A percentile compares a stretch with the other conserved stretches of the same genome.
Conservation (phyloP, 1,140 invertebrate genomes). For the Drosophila neocordata region DNA sequence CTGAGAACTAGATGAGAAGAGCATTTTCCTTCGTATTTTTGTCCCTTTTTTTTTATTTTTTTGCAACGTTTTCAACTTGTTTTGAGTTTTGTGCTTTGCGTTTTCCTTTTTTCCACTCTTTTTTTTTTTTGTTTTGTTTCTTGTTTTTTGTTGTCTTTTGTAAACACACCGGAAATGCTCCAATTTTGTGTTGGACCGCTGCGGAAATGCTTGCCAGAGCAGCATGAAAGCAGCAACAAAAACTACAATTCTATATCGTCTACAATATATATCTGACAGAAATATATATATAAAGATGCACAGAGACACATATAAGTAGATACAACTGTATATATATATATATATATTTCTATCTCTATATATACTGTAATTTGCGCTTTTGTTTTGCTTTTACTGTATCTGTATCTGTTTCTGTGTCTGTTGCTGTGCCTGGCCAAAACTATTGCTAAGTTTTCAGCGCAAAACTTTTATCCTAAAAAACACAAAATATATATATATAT, state of each 20-base stretch:
- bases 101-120: conserved; percentile 46
- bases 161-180: conserved; percentile 74
- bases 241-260: conserved; percentile 21
- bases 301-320: conserved; percentile 20
- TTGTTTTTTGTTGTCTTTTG: conserved; percentile 44
- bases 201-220: conserved; percentile 64
- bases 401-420: not conserved
- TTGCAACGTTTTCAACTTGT: conserved; percentile 12
- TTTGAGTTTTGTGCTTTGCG: conserved; percentile 26
- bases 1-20: conserved; percentile 49
- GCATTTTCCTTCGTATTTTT: not conserved
- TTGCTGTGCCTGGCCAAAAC: conserved; percentile 47
- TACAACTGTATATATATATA: not conserved
- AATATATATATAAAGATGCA: conserved; percentile 3
- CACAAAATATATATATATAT: conserved; percentile 29
- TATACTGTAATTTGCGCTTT: conserved; percentile 72
- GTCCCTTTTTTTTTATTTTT: conserved; percentile 33
- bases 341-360: conserved; percentile 16
- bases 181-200: conserved; percentile 62
- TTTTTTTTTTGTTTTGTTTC: conserved; percentile 28
- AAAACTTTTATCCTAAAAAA: conserved; percentile 63
- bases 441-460: conserved; percentile 44
- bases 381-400: conserved; percentile 49
- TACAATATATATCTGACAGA: conserved; percentile 9
- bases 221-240: conserved; percentile 29